phyloP scores from a whole-genome alignment of 2,797 vertebrate genomes.

The Monodelphis domestica region DNA sequence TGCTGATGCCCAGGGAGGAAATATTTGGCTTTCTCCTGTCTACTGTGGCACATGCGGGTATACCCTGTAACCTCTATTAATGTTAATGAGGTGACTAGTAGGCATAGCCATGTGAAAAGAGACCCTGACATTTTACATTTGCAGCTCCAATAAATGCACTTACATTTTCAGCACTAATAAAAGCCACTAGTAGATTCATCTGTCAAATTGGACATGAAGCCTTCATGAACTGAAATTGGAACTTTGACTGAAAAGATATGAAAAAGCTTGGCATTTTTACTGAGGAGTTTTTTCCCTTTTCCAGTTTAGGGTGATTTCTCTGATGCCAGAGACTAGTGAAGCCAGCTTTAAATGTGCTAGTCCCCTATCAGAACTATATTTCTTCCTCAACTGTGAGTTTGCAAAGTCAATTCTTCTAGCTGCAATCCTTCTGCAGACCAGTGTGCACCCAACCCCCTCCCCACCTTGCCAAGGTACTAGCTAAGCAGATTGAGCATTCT shows the following conservation, averaged over 20 bases:
- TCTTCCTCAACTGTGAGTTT: slow-evolving; percentile 20
- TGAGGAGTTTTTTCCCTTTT: slow-evolving; percentile 15
- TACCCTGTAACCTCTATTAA: slow-evolving; percentile 17
- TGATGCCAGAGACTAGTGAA: background rate
- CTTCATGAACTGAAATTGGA: slow-evolving; percentile 54
- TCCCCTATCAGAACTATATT: background rate
- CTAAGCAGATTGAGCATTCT: background rate
- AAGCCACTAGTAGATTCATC: slow-evolving; percentile 24
- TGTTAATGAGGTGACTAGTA: background rate
- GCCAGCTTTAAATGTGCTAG: background rate
- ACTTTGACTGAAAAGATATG: background rate
- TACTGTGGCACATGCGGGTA: slow-evolving; percentile 16
- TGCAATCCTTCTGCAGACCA: background rate
- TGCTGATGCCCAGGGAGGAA: slow-evolving; percentile 36
- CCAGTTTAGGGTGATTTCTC: slow-evolving; percentile 38
- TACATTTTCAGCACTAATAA: slow-evolving; percentile 36
- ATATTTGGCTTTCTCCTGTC: slow-evolving; percentile 46
- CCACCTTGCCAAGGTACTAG: background rate
- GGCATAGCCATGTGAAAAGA: background rate
- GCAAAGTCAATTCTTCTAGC: slow-evolving; percentile 41
- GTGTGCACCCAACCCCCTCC: background rate
- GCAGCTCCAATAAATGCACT: background rate
- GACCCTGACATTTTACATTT: background rate
- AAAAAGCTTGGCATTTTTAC: background rate
- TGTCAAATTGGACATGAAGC: slow-evolving; percentile 56